Conservation (phyloP, 2,113 vertebrate species). For the Malurus elegans region DNA sequence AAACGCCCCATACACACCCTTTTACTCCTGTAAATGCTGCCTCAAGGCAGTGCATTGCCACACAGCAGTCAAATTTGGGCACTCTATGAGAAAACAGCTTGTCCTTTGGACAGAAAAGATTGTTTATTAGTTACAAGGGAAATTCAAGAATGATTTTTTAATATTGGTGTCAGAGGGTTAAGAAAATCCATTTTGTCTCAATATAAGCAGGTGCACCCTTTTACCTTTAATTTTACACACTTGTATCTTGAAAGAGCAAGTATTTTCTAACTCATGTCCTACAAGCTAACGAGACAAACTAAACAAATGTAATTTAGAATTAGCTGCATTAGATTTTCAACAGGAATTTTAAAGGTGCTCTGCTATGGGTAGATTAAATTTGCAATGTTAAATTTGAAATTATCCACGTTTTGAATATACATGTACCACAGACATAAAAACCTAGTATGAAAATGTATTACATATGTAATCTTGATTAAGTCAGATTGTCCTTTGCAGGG, state of each 20-base stretch:
- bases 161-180: not conserved
- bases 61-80: not conserved
- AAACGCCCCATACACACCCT: not conserved
- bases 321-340: not conserved
- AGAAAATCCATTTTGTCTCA: not conserved
- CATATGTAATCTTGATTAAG: not conserved
- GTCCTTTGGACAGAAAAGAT: not conserved
- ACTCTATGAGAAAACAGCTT: not conserved
- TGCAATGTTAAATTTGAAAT: not conserved
- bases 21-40: not conserved
- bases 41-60: not conserved
- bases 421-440: not conserved
- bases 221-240: not conserved
- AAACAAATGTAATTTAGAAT: not conserved
- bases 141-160: not conserved
- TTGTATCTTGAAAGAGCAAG: not conserved
- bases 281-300: not conserved
- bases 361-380: not conserved
- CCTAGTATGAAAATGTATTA: not conserved
- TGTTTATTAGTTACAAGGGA: not conserved
- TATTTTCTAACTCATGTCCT: not conserved
- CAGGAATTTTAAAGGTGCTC: not conserved
- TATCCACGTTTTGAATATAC: not conserved
- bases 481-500: not conserved
- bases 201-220: not conserved